Percentiles rank a stretch among this genome's conserved stretches.
Evolutionary conservation across 2,113 vertebrate species (phyloP).

Genomic region (Trichomycterus rosablanca): DNA sequence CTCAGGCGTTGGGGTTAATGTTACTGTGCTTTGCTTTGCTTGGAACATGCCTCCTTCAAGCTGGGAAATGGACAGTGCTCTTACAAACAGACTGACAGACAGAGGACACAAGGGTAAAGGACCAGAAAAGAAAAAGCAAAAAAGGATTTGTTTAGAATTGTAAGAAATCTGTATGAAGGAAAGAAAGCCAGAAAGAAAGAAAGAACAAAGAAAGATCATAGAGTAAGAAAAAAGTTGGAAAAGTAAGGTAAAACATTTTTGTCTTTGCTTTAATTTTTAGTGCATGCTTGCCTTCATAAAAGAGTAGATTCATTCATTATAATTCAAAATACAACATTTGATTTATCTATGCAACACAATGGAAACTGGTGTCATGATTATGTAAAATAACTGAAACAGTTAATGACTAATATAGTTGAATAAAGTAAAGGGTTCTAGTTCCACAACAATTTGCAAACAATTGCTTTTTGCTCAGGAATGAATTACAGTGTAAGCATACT

Average conservation of each 20-base stretch:
- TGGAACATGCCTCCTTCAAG: constrained; percentile 37
- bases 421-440: too few species aligned
- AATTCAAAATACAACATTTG: too few species aligned
- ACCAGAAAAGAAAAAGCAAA: constrained; percentile 30
- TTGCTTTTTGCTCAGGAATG: too few species aligned
- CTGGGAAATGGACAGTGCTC: constrained; percentile 49
- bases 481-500: constrained; percentile 21
- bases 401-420: too few species aligned
- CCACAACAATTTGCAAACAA: background rate
- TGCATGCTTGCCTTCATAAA: constrained; percentile 4
- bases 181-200: constrained; percentile 33
- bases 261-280: constrained; percentile 15
- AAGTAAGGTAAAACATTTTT: constrained; percentile 55
- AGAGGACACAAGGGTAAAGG: constrained; percentile 46
- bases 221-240: constrained; percentile 31
- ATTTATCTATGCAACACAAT: background rate
- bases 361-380: background rate
- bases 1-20: constrained; percentile 28
- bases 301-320: background rate
- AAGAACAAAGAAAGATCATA: constrained; percentile 22
- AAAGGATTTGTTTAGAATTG: constrained; percentile 30
- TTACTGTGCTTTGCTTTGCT: constrained; percentile 49
- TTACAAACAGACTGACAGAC: constrained; percentile 43
- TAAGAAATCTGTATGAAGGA: constrained; percentile 26
- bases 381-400: background rate